Conservation (phyloP, 2,888 invertebrate species). For the Alloscopus bannaensis region DNA sequence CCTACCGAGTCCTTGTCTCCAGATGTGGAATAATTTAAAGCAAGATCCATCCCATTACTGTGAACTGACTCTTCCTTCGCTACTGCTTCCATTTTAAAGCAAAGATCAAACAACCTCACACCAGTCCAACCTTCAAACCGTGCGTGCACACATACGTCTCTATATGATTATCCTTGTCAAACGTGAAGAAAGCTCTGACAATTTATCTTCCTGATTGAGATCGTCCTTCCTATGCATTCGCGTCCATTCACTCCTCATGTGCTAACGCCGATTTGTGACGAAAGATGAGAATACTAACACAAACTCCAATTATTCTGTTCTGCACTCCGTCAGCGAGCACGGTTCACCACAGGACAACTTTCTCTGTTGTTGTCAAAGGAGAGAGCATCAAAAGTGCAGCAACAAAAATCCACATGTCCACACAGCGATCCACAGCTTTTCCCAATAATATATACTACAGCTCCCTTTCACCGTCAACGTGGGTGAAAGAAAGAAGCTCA, state of each 20-base stretch:
- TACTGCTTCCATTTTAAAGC: constrained; percentile 56
- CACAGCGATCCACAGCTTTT: constrained; percentile 19
- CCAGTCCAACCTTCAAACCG: neutral
- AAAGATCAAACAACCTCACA: too few relatives aligned
- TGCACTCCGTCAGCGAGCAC: too few relatives aligned
- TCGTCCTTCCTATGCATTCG: neutral
- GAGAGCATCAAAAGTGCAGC: constrained; percentile 15
- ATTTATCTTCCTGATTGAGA: neutral
- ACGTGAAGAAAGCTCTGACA: constrained; percentile 9
- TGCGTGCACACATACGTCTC: neutral
- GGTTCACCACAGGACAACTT: too few relatives aligned
- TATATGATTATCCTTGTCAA: constrained; percentile 4
- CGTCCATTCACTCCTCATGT: too few relatives aligned
- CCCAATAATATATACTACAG: neutral
- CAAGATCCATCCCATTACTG: constrained; percentile 51
- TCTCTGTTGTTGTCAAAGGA: neutral
- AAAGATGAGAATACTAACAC: neutral
- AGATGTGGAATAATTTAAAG: constrained; percentile 52
- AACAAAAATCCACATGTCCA: neutral
- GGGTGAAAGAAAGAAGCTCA: constrained; percentile 12
- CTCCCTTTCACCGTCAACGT: neutral
- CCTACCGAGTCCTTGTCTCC: constrained; percentile 26
- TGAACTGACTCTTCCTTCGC: constrained; percentile 42
- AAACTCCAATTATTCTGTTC: too few relatives aligned
- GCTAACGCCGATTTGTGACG: constrained; percentile 24